Evolutionary conservation across 2,113 vertebrate species (phyloP).

Genomic region (Ariopsis seemanni): DNA sequence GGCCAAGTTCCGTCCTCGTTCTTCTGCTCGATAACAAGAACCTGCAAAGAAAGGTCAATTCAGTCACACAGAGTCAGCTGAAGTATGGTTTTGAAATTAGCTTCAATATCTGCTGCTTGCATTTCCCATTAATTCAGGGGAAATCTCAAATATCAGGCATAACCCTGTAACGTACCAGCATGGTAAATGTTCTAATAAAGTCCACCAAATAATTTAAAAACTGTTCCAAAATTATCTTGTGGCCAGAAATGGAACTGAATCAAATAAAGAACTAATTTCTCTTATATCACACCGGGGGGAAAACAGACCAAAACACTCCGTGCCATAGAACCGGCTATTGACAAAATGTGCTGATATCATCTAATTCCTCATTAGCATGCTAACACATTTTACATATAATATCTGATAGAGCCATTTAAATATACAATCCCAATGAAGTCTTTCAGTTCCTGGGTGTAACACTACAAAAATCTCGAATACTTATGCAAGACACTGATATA

Average conservation of each 20-base stretch:
- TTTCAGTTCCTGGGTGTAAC: background rate
- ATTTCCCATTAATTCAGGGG: background rate
- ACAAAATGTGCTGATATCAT: background rate
- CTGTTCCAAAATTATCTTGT: background rate
- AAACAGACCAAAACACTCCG: background rate
- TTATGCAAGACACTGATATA: background rate
- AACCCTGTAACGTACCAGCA: background rate
- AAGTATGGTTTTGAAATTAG: background rate
- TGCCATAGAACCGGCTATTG: background rate
- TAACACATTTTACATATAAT: background rate
- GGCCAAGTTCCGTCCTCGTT: slow-evolving; percentile 96
- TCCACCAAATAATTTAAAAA: background rate
- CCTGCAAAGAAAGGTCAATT: slow-evolving; percentile 68
- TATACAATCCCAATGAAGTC: background rate
- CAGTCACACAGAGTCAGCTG: background rate
- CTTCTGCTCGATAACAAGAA: slow-evolving; percentile 98
- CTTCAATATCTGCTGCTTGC: background rate
- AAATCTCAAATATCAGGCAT: background rate
- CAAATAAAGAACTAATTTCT: background rate
- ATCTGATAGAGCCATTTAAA: background rate
- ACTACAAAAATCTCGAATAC: background rate
- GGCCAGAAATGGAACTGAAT: background rate
- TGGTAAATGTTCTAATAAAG: background rate
- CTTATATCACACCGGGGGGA: background rate
- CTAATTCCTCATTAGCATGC: background rate